Conservation (phyloP, 2,888 invertebrate genomes). For the Rhabditophanes sp. region DNA sequence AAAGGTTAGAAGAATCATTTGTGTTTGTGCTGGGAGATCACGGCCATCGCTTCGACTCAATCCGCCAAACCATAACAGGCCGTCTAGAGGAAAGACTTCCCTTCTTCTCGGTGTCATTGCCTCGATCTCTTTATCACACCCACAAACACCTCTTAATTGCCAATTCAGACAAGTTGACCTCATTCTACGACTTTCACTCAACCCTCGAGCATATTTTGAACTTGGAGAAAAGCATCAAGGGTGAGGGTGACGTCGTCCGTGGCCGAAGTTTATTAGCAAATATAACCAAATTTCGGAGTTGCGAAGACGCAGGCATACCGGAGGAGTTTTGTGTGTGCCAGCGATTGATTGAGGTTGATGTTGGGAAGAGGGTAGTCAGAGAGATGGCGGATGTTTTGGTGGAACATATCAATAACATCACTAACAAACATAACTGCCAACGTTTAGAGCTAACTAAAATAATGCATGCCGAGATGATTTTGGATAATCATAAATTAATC, state of each 20-base stretch:
- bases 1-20: slow-evolving; percentile 22
- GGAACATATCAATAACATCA: slow-evolving; percentile 17
- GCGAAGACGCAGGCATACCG: slow-evolving; percentile 28
- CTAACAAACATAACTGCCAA: slow-evolving; percentile 16
- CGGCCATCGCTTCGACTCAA: slow-evolving; percentile 46
- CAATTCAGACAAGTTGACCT: slow-evolving; percentile 17
- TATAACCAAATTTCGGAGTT: slow-evolving; percentile 11
- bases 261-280: slow-evolving; percentile 2
- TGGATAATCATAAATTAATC: slow-evolving; percentile 11
- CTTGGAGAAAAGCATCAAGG: slow-evolving; percentile 3
- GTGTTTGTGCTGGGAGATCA: slow-evolving; percentile 45
- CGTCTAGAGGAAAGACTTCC: slow-evolving; percentile 38
- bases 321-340: slow-evolving; percentile 38
- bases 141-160: too few relatives aligned
- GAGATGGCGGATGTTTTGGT: slow-evolving; percentile 13
- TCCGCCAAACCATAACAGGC: slow-evolving; percentile 42
- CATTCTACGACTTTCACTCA: slow-evolving; percentile 31
- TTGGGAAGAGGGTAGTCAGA: slow-evolving; percentile 12
- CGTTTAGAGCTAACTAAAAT: slow-evolving; percentile 15
- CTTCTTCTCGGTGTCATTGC: slow-evolving; percentile 33
- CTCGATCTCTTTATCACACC: slow-evolving; percentile 14
- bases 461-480: slow-evolving; percentile 10
- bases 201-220: slow-evolving; percentile 24
- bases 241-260: slow-evolving; percentile 6
- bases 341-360: slow-evolving; percentile 14